Percentiles rank a stretch among this genome's conserved stretches.
phyloP scores from a whole-genome alignment of 2,797 vertebrate species.

The Heteromormyrus szaboi region DNA sequence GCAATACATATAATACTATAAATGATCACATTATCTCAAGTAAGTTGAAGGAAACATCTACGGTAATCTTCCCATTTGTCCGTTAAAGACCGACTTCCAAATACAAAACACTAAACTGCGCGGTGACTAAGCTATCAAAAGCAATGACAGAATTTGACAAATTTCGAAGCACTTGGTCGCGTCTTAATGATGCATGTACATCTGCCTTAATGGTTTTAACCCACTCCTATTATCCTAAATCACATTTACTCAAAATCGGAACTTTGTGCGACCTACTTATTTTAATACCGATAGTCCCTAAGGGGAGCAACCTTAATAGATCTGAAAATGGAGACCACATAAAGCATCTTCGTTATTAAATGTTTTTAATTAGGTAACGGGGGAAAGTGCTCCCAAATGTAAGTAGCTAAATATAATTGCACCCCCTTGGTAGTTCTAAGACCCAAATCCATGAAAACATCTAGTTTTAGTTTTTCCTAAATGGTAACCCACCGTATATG shows the following conservation, averaged over 20 bases:
- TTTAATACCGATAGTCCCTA: conserved; percentile 47
- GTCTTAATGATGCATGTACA: not conserved
- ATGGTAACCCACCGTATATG: not conserved
- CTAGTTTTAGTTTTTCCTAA: conserved; percentile 29
- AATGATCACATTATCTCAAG: not conserved
- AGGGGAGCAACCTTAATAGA: conserved; percentile 64
- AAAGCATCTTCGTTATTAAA: conserved; percentile 63
- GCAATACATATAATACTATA: not conserved
- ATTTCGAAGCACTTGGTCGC: not conserved
- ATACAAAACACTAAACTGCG: not conserved
- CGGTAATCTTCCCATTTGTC: not conserved
- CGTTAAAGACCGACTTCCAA: not conserved
- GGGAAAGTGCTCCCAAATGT: conserved; percentile 49
- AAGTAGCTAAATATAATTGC: conserved; percentile 50
- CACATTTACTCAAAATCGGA: conserved; percentile 45
- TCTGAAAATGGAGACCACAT: conserved; percentile 64
- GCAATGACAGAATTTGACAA: not conserved
- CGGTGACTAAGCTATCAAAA: not conserved
- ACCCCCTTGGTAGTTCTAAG: conserved; percentile 40
- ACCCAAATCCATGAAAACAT: conserved; percentile 41
- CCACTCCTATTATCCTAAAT: not conserved
- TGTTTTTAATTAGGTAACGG: conserved; percentile 67
- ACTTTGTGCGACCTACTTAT: conserved; percentile 58
- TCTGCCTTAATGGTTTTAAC: conserved; percentile 32
- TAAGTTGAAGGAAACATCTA: not conserved